These are phyloP conservation scores for Periphyllus acericola DNA, from an alignment of 2,888 invertebrate genomes.

Conservation along the genomic window DNA sequence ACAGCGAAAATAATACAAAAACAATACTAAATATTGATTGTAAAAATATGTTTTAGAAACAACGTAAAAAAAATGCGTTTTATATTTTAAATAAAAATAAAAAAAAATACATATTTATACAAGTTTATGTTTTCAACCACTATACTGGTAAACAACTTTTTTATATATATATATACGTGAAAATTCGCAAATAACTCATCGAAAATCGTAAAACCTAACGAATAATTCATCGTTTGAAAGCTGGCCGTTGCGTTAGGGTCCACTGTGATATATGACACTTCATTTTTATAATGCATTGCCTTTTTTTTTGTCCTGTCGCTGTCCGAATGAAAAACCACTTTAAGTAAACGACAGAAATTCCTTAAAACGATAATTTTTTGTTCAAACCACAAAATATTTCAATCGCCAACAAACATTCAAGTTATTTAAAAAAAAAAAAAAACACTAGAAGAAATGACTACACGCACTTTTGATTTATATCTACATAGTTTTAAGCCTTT, in stretches of 20 bases:
- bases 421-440: not conserved
- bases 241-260: not conserved
- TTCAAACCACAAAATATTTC: constrained; percentile 9
- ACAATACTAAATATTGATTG: not conserved
- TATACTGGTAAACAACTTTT: not conserved
- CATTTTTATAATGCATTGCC: constrained; percentile 53
- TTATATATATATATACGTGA: not conserved
- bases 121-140: not conserved
- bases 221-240: constrained; percentile 54
- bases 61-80: not conserved
- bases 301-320: constrained; percentile 7
- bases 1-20: not conserved
- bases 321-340: constrained; percentile 40
- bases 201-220: constrained; percentile 24
- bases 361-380: constrained; percentile 46
- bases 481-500: not conserved
- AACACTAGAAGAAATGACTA: not conserved
- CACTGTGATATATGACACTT: constrained; percentile 48
- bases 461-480: constrained; percentile 12
- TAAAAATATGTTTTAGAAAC: not conserved
- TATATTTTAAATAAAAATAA: not conserved
- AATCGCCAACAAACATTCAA: not conserved
- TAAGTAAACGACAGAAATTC: constrained; percentile 37
- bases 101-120: not conserved
- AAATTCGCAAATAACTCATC: constrained; percentile 40